A percentile compares a stretch with the other conserved stretches of the same genome.
Evolutionary conservation across 1,140 invertebrate species (phyloP).

Genomic region (Leptonema lineaticorne): DNA sequence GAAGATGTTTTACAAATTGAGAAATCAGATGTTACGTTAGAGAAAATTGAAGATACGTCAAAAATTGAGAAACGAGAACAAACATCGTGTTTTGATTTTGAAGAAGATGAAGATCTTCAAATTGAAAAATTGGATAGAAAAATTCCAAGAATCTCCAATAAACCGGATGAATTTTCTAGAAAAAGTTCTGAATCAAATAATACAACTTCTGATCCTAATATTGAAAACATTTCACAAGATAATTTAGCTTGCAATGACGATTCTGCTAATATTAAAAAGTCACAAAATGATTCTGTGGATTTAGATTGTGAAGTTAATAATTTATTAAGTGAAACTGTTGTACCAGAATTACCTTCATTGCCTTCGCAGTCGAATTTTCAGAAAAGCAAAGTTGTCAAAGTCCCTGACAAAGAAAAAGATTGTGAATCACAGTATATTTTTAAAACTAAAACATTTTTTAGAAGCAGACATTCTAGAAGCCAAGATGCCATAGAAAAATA

Average conservation of each 20-base stretch:
- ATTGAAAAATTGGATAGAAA: conserved; percentile 54
- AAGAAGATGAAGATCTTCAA: conserved; percentile 58
- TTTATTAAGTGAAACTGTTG: conserved; percentile 57
- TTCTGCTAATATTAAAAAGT: conserved; percentile 37
- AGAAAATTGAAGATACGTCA: conserved; percentile 9
- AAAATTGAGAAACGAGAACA: conserved; percentile 28
- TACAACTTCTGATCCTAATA: conserved; percentile 22
- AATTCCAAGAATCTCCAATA: conserved; percentile 50
- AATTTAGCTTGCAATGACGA: background rate
- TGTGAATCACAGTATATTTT: conserved; percentile 52
- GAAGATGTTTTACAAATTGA: conserved; percentile 46
- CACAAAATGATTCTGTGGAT: conserved; percentile 48
- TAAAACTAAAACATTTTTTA: conserved; percentile 58
- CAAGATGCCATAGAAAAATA: conserved; percentile 58
- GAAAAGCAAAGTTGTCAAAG: conserved; percentile 50
- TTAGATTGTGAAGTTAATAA: conserved; percentile 57
- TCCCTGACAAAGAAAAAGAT: conserved; percentile 46
- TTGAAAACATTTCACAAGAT: no score
- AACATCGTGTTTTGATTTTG: conserved; percentile 56
- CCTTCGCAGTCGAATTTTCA: conserved; percentile 51
- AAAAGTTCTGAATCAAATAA: conserved; percentile 8
- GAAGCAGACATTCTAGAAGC: conserved; percentile 55
- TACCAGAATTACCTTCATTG: conserved; percentile 56
- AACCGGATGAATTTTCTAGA: conserved; percentile 27
- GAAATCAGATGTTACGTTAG: background rate